A percentile compares a stretch with the other conserved stretches of the same genome.
Conservation (phyloP, 2,113 vertebrate genomes). For the Sapayoa aenigma region DNA sequence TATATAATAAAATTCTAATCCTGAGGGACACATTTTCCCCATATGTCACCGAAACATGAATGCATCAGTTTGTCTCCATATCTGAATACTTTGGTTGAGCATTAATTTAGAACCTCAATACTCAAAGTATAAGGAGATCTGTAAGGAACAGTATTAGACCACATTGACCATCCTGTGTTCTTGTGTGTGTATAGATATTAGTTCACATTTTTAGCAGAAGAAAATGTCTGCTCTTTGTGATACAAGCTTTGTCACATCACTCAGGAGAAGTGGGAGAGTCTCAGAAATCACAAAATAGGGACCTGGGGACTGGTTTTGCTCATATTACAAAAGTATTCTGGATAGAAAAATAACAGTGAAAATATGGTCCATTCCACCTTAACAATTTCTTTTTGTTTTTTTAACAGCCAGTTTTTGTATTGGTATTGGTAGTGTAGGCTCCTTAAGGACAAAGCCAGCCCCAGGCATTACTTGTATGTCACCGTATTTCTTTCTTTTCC, state of each 20-base stretch:
- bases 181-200: not conserved
- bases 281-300: not conserved
- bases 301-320: not conserved
- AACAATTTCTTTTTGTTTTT: not conserved
- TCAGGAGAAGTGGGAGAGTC: not conserved
- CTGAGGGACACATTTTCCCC: not conserved
- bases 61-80: not conserved
- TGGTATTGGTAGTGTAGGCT: not conserved
- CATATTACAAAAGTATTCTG: not conserved
- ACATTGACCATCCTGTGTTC: not conserved
- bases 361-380: not conserved
- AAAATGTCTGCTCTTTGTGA: not conserved
- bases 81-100: not conserved
- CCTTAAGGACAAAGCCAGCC: not conserved
- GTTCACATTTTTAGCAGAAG: not conserved
- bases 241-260: not conserved
- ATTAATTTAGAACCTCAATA: not conserved
- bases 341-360: not conserved
- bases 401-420: not conserved
- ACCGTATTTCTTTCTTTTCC: not conserved
- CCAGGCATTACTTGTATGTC: not conserved
- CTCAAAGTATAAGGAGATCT: not conserved
- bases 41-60: not conserved
- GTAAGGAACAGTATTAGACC: not conserved
- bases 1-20: not conserved